Evolutionary conservation across 2,797 vertebrate species (phyloP).

Genomic region (Acomys russatus): DNA sequence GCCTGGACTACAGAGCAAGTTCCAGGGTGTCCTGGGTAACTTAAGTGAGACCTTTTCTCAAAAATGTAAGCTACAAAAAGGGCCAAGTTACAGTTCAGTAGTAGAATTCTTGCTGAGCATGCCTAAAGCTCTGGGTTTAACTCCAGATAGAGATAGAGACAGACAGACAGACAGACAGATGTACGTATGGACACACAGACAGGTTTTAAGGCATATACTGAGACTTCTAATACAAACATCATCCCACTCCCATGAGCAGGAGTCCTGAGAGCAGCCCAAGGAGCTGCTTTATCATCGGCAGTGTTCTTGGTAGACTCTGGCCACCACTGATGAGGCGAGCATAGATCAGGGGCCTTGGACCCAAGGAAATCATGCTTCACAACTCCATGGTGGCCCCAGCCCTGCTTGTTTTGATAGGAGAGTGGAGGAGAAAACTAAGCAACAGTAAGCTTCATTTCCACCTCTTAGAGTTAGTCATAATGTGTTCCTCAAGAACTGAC

Average conservation of each 20-base stretch:
- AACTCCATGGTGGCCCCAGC: background rate
- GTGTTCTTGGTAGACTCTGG: background rate
- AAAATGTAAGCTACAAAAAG: background rate
- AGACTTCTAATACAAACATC: background rate
- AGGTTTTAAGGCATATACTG: background rate
- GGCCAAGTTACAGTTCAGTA: background rate
- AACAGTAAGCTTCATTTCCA: background rate
- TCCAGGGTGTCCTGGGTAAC: background rate
- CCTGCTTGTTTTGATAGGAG: background rate
- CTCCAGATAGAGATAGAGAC: background rate
- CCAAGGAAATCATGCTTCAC: background rate
- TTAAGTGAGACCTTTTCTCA: background rate
- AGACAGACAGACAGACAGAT: background rate
- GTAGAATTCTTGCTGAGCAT: background rate
- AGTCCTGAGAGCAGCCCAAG: background rate
- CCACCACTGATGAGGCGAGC: background rate
- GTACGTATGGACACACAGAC: accelerated
- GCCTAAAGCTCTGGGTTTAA: background rate
- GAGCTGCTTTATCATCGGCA: background rate
- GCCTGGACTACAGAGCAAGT: background rate
- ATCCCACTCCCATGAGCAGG: background rate
- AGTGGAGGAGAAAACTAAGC: background rate
- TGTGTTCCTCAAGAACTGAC: conserved; percentile 1
- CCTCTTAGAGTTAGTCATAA: conserved; percentile 16
- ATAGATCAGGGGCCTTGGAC: background rate